Conservation (phyloP, 2,113 vertebrate genomes). For the Chlorodrepanis virens region DNA sequence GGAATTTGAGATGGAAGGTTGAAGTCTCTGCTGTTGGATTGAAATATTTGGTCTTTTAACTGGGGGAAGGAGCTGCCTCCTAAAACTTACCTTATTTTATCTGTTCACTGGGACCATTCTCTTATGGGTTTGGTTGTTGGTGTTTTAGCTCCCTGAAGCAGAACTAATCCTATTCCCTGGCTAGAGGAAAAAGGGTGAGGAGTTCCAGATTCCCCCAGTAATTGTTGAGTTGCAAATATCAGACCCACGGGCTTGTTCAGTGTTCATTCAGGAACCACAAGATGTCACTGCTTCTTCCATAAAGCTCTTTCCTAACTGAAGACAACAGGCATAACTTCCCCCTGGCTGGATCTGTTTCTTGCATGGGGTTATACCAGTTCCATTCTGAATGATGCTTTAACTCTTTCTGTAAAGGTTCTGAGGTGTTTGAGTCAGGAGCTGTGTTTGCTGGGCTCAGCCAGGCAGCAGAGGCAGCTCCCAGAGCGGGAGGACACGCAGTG, state of each 20-base stretch:
- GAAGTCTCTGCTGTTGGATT: neutral
- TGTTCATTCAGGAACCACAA: neutral
- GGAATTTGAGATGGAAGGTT: neutral
- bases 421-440: neutral
- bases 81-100: neutral
- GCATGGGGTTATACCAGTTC: neutral
- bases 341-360: neutral
- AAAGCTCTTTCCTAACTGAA: neutral
- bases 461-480: neutral
- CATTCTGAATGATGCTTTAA: rapidly evolving
- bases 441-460: neutral
- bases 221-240: neutral
- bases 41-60: neutral
- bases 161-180: neutral
- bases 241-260: neutral
- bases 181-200: neutral
- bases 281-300: conserved; percentile 22
- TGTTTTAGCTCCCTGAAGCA: neutral
- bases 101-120: neutral
- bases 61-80: neutral
- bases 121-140: neutral
- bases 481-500: neutral
- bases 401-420: neutral
- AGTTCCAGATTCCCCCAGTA: neutral
- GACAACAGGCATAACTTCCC: neutral